Conservation (phyloP, 2,113 vertebrate species). For the Chloroceryle aenea region DNA sequence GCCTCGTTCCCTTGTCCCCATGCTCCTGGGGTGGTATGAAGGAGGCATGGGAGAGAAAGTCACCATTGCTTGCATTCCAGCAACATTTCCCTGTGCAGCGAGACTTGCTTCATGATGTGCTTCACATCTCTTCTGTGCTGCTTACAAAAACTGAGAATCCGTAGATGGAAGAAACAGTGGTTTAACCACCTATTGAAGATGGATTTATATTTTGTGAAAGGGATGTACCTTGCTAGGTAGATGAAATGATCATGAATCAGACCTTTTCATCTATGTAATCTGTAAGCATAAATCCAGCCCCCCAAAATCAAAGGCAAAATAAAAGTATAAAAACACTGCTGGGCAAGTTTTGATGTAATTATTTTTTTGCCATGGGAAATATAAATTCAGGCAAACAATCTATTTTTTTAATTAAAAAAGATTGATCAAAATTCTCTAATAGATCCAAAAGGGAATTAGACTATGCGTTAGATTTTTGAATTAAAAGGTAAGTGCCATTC, state of each 20-base stretch:
- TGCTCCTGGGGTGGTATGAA: neutral
- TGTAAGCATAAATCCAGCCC: neutral
- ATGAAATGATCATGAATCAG: neutral
- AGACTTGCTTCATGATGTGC: neutral
- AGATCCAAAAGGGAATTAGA: neutral
- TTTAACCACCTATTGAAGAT: neutral
- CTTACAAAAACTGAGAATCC: neutral
- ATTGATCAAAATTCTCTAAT: neutral
- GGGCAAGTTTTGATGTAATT: neutral
- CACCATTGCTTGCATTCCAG: neutral
- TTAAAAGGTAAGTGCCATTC: neutral
- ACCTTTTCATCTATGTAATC: slow-evolving; percentile 12
- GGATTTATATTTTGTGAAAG: neutral
- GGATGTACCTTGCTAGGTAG: neutral
- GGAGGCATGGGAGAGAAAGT: neutral
- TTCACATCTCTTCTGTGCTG: neutral
- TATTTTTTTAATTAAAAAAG: slow-evolving; percentile 32
- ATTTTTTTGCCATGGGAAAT: slow-evolving; percentile 23
- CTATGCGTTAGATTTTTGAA: neutral
- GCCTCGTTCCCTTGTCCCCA: neutral
- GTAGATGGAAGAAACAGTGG: neutral
- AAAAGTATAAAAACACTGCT: neutral
- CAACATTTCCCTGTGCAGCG: neutral
- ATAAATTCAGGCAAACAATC: neutral
- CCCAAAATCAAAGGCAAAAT: neutral